Base-by-base conservation (phyloP, 2,888 invertebrate genomes). In the Tiphia femorata region DNA sequence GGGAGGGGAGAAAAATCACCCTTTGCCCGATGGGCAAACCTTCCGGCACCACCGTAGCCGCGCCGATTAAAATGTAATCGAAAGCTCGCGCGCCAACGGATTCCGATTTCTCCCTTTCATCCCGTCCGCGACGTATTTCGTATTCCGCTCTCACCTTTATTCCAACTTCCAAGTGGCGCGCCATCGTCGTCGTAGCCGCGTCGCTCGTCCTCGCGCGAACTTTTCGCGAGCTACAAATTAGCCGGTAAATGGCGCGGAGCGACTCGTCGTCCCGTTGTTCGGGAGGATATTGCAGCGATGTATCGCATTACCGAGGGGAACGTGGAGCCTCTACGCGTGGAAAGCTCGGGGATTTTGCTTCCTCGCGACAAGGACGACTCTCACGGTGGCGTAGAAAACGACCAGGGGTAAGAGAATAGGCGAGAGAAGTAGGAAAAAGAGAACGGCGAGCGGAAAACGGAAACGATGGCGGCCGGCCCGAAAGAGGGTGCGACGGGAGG, bases 191-290 rank as follows among this genome's bases (percentile, higher is more conserved):
- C n/a, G n/a, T n/a, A n/a, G n/a, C n/a, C n/a, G 33, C 14, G 33
- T 14, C 33, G 33, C 2, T 33, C 33, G 33, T 14, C 12, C 14
- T 54, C 38, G 50, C 55, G 55, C 41, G 43, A 68, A 70, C 57
- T 64, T 69, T 56, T 47, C 51, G 49, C n/a, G n/a, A 55, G 57
- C 59, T 69, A 62, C 65, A 70, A 72, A 73, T 73, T 71, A 71
- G 57, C 19, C 41, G 60, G 44, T 54, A 63, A 73, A 72, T 72
- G 69, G 62, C 47, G 64, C 54, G 64, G 59, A 66, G 64, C 62
- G 58, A n/a, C 12, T 6, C 8, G 25, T 33, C 33, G 33, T 29
- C 10, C 29, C 29, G 33, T 29, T 49, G 37, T 55, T 50, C 42
- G 16, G 49, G 21, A 16, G 35, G 38, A 50, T 43, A 50, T 53